These are phyloP conservation scores for Pluvianellus socialis DNA, from an alignment of 2,113 vertebrate genomes.

Conservation along the genomic window DNA sequence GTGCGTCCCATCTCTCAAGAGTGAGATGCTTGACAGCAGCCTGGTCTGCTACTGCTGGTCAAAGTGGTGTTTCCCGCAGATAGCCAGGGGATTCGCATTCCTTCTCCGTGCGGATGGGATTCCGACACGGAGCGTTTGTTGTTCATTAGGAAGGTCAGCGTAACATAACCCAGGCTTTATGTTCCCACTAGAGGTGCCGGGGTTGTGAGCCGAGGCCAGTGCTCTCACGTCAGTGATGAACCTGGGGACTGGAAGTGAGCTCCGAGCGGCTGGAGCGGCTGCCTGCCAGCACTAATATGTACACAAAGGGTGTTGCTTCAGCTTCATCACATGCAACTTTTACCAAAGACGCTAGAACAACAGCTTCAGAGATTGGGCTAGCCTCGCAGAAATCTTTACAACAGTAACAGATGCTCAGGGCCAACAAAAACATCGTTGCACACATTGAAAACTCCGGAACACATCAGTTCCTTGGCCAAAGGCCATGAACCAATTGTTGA, in stretches of 20 bases:
- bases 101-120: not conserved
- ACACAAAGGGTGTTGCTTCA: not conserved
- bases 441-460: not conserved
- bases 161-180: not conserved
- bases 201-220: not conserved
- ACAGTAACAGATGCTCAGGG: not conserved
- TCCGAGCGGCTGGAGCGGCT: not conserved
- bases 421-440: not conserved
- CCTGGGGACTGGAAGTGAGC: not conserved
- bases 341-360: not conserved
- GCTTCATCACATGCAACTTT: not conserved
- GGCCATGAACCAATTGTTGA: not conserved
- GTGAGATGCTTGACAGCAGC: not conserved
- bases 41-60: not conserved
- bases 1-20: not conserved
- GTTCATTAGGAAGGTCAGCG: not conserved
- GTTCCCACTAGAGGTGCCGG: not conserved
- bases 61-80: not conserved
- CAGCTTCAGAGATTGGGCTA: not conserved
- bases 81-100: not conserved
- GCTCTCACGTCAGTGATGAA: not conserved
- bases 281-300: not conserved
- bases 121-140: not conserved
- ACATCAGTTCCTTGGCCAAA: not conserved
- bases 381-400: not conserved